Evolutionary conservation across 1,140 invertebrate genomes (phyloP).

Genomic region (Cardiocondyla obscurior): DNA sequence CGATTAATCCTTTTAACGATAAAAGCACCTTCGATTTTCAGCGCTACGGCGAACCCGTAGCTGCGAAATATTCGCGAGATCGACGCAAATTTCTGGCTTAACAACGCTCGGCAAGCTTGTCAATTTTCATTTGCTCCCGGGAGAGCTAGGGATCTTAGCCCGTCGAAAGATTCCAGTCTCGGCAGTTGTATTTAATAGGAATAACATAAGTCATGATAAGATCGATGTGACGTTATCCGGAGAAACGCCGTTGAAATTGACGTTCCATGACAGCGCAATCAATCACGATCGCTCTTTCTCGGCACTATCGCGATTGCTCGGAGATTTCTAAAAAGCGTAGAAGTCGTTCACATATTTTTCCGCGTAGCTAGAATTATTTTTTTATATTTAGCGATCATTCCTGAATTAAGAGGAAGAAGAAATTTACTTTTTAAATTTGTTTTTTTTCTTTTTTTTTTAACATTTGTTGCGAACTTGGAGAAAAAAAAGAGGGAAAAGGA

Average conservation of each 20-base stretch:
- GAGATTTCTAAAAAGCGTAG: neutral
- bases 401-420: neutral
- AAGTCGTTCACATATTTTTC: neutral
- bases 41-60: neutral
- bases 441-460: neutral
- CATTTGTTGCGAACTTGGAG: neutral
- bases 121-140: neutral
- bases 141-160: neutral
- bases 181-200: neutral
- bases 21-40: conserved; percentile 10
- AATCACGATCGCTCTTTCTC: conserved; percentile 4
- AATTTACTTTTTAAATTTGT: neutral
- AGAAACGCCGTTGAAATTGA: neutral
- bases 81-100: neutral
- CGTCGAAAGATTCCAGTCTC: neutral
- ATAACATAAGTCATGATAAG: conserved; percentile 2
- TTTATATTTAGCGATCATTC: no score
- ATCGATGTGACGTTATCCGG: neutral
- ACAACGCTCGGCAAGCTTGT: neutral
- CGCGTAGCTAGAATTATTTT: neutral
- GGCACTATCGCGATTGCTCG: neutral
- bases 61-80: neutral
- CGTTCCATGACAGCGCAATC: conserved; percentile 17
- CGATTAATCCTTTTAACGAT: conserved; percentile 44
- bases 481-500: neutral